Conservation (phyloP, 2,113 vertebrate species). For the Gobio gobio region DNA sequence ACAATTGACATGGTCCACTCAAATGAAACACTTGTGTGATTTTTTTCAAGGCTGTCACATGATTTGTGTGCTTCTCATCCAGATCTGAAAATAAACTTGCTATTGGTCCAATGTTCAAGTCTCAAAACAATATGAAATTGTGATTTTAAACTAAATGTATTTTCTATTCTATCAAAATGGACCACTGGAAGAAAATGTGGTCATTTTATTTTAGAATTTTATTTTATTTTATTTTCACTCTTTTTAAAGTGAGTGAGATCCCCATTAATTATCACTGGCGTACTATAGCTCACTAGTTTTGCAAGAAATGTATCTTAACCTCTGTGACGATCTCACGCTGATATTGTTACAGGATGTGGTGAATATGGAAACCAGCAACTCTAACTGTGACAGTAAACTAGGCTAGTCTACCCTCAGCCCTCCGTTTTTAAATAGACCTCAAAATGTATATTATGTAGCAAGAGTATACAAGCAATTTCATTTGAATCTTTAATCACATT, state of each 20-base stretch:
- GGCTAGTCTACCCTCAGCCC: not conserved
- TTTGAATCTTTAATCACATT: no score
- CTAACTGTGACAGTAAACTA: not conserved
- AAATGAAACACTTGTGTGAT: not conserved
- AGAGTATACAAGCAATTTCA: no score
- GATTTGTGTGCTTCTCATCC: not conserved
- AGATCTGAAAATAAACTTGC: not conserved
- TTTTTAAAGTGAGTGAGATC: not conserved
- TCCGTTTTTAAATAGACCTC: not conserved
- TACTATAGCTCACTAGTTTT: not conserved
- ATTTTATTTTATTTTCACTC: no score
- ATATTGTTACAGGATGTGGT: conserved; percentile 5
- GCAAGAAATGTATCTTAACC: not conserved
- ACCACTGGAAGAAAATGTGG: not conserved
- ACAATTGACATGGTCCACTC: not conserved
- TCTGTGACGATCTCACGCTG: not conserved
- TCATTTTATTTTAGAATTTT: not conserved
- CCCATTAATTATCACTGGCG: not conserved
- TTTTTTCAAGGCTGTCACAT: not conserved
- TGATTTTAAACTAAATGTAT: not conserved
- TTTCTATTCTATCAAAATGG: not conserved
- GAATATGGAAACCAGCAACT: not conserved
- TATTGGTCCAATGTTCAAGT: not conserved
- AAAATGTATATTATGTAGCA: not conserved
- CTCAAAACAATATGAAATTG: not conserved